Evolutionary conservation across 2,113 vertebrate species (phyloP).

Genomic region (Vulpes lagopus): DNA sequence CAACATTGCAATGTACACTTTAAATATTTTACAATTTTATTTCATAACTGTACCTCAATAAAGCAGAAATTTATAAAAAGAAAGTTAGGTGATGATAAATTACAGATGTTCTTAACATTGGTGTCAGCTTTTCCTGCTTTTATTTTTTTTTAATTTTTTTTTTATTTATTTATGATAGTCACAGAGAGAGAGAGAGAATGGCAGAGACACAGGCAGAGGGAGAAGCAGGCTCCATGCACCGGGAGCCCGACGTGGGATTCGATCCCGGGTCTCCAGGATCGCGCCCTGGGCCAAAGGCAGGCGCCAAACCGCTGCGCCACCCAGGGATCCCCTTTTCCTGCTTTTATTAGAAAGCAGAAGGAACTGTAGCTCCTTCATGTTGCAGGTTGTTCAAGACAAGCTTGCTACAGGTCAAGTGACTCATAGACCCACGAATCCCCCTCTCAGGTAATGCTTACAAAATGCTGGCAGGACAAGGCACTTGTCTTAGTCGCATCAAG

Average conservation of each 20-base stretch:
- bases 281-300: too few species aligned
- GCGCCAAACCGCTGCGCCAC: too few species aligned
- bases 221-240: too few species aligned
- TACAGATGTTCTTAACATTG: neutral
- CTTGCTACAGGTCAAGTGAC: neutral
- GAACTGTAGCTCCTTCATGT: neutral
- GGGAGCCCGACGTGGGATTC: too few species aligned
- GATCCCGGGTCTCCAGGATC: too few species aligned
- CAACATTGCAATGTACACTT: neutral
- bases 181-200: too few species aligned
- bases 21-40: neutral
- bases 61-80: neutral
- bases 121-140: neutral
- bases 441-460: neutral
- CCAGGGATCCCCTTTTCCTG: neutral
- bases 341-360: neutral
- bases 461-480: neutral
- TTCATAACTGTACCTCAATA: neutral
- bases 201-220: too few species aligned
- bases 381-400: neutral
- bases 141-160: neutral
- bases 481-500: neutral
- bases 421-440: neutral
- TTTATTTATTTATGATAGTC: too few species aligned
- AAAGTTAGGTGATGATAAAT: neutral